Conservation (phyloP, 30 jellyfish, hydroid and myxozoan species). For the Hydractinia symbiolongicarpus region DNA sequence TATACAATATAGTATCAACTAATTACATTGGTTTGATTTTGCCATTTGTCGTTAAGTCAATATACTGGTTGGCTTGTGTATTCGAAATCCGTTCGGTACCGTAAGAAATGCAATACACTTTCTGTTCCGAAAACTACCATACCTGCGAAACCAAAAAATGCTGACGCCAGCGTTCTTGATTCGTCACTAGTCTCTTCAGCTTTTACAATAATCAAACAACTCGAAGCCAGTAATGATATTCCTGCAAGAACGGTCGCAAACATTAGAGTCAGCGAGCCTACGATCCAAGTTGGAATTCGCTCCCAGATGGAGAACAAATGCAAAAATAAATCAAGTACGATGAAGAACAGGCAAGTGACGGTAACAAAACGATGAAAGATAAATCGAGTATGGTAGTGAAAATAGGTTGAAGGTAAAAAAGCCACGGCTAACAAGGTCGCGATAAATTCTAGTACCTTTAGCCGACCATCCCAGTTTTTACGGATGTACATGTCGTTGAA, state of each 20-base stretch:
- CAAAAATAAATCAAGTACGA: conserved; percentile 16
- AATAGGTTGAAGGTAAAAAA: conserved; percentile 1
- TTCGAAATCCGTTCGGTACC: conserved; percentile 10
- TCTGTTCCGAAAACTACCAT: conserved; percentile 44
- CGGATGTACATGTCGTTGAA: conserved; percentile 27
- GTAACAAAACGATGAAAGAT: conserved; percentile 7
- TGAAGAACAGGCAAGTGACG: conserved; percentile 3
- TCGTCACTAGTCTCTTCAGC: conserved; percentile 22
- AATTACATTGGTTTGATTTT: too few relatives aligned
- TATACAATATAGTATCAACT: too few relatives aligned
- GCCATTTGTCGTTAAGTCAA: neutral
- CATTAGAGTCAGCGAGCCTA: neutral
- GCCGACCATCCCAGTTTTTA: conserved; percentile 32
- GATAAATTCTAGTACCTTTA: conserved; percentile 19
- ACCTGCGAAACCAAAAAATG: conserved; percentile 15
- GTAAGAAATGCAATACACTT: conserved; percentile 5
- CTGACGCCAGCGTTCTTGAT: conserved; percentile 17
- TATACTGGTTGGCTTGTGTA: neutral
- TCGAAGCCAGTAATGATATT: conserved; percentile 2
- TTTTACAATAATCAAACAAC: neutral
- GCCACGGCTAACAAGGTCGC: conserved; percentile 10
- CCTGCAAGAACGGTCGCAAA: conserved; percentile 8
- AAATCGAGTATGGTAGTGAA: conserved; percentile 18
- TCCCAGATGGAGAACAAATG: conserved; percentile 23
- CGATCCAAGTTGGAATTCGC: neutral